phyloP scores from a whole-genome alignment of 2,888 invertebrate genomes.

The Ormyrus pomaceus region DNA sequence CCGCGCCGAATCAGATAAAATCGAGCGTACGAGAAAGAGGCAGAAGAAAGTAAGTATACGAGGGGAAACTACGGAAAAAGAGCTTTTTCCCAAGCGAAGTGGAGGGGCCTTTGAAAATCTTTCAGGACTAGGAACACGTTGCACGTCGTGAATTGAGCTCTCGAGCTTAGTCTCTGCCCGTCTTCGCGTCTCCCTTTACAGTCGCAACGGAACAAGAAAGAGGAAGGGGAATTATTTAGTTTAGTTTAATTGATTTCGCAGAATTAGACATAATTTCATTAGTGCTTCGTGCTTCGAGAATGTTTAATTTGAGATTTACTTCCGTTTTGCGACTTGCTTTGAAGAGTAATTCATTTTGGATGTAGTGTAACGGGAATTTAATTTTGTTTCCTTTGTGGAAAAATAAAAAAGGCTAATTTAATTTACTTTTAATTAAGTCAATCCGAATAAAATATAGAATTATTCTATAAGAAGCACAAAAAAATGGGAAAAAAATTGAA shows the following conservation, averaged over 20 bases:
- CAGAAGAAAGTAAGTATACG: conserved; percentile 10
- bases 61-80: conserved; percentile 37
- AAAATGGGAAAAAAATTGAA: background rate
- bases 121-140: background rate
- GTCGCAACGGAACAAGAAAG: background rate
- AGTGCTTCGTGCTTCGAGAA: too few species aligned
- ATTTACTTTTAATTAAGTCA: background rate
- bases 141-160: conserved; percentile 27
- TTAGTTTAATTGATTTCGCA: conserved; percentile 18
- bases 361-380: too few species aligned
- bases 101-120: conserved; percentile 43
- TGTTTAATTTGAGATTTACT: too few species aligned
- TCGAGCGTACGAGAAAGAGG: background rate
- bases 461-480: background rate
- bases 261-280: background rate
- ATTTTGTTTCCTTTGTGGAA: too few species aligned
- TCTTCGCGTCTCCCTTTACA: background rate
- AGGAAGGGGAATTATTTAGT: conserved; percentile 7
- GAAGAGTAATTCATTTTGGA: too few species aligned
- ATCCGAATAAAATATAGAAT: background rate
- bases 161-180: background rate
- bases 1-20: conserved; percentile 13
- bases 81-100: conserved; percentile 25
- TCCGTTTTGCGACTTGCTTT: too few species aligned
- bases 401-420: too few species aligned